Evolutionary conservation across 2,888 invertebrate genomes (phyloP), one percentile per base, ranked within the genome.

Genomic region (Ochropleura leucogaster): DNA sequence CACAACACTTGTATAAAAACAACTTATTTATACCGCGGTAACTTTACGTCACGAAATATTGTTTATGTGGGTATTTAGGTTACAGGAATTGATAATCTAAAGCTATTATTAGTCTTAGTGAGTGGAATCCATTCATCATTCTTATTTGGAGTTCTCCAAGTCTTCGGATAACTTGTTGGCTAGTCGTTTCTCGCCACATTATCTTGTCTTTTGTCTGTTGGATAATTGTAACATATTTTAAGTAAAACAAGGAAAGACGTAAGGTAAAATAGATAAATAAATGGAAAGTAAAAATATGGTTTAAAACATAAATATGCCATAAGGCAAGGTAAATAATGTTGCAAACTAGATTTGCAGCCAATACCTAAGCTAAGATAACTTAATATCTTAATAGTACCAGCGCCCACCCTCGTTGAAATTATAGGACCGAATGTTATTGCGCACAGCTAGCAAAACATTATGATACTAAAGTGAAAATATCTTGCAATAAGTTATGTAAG

Each of bases 1-100:
- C 84, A 87, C 87, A 89, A 89, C 83, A 86, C 77, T 76, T 68
- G 81, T 77, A 82, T 80, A 90, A 88, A 90, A 90, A 89, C 82
- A 68, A 77, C 72, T 74, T 76, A 75, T 55, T 80, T 85, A 53
- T 64, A 66, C 68, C 65, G 59, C 65, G 59, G 76, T 60, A 75
- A 49, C 40, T 77, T 71, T 14, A 68, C 66, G 69, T 67, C 67
- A 16, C 40, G 55, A 42, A 46, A 70, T 68, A 68, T 66, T 80
- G 70, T 80, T 76, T 84, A 81, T 84, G 59, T 84, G 60, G 74
- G 72, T 80, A 84, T 75, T n/a, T 84, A 67, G 81, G 82, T 82
- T 79, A 73, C 68, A 74, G 40, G 68, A 63, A 63, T 74, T 55
- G 20, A 59, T 63, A 16, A 18, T 46, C 55, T 59, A 40, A 59